Percentiles rank a stretch among this genome's conserved stretches.
These are phyloP conservation scores for Stichopus horrens DNA, from an alignment of 53 echinoderm and acorn worm genomes.

Conservation along the genomic window DNA sequence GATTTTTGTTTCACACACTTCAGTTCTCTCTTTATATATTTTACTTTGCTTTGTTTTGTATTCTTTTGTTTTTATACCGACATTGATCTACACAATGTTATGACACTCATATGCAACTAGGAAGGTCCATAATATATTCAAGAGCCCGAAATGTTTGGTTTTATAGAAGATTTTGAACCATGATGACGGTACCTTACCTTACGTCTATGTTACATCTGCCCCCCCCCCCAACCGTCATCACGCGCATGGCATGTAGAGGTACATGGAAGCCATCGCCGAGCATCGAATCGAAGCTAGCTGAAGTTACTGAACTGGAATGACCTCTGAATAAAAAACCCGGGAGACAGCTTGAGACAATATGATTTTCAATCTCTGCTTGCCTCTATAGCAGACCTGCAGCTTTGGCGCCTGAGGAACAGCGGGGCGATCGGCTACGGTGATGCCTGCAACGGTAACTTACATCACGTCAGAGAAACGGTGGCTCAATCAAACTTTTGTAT, in stretches of 20 bases:
- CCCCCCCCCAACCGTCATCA: too few species aligned
- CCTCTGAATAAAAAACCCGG: neutral
- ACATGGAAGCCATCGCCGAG: neutral
- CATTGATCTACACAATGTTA: neutral
- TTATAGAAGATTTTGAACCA: conserved; percentile 16
- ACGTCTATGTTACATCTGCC: too few species aligned
- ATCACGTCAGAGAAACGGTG: neutral
- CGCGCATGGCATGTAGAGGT: too few species aligned
- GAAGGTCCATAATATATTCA: conserved; percentile 21
- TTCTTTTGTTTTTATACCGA: neutral
- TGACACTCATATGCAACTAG: conserved; percentile 11
- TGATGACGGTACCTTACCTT: too few species aligned
- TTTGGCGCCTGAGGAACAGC: conserved; percentile 33
- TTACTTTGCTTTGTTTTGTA: neutral
- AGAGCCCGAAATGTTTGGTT: conserved; percentile 14
- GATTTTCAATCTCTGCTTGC: conserved; percentile 6
- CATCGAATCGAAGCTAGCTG: conserved; percentile 24
- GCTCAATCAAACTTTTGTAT: neutral
- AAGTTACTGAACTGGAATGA: conserved; percentile 29
- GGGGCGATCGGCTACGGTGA: neutral
- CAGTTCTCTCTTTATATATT: neutral
- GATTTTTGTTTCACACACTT: too few species aligned
- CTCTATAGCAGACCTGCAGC: conserved; percentile 24
- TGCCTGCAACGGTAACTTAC: neutral
- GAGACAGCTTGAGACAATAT: conserved; percentile 4